phyloP scores from a whole-genome alignment of 1,140 invertebrate species.

The Orchesella cincta region DNA sequence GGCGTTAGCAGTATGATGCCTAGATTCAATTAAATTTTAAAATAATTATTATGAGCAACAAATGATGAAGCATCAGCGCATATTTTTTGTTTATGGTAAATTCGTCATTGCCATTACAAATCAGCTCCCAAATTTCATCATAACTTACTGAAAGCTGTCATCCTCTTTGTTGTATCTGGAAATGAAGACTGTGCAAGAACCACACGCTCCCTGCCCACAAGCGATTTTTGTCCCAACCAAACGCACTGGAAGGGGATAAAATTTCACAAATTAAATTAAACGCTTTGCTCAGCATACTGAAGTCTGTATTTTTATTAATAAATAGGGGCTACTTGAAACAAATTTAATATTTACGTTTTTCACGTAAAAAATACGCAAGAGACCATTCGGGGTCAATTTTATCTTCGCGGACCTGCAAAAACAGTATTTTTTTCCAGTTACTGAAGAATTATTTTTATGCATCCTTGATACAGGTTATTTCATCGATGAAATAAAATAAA shows the following conservation, averaged over 20 bases:
- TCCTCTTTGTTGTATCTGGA: constrained; percentile 29
- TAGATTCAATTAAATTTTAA: constrained; percentile 53
- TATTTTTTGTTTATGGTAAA: not conserved
- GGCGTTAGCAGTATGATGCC: constrained; percentile 85
- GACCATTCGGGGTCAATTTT: constrained; percentile 26
- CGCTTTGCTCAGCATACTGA: not conserved
- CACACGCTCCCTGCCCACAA: constrained; percentile 60
- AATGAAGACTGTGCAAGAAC: constrained; percentile 40
- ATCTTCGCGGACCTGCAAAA: constrained; percentile 10
- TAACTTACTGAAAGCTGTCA: constrained; percentile 22
- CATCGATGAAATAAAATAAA: too few relatives aligned
- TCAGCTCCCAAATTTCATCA: too few relatives aligned
- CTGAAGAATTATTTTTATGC: not conserved
- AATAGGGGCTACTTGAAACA: not conserved
- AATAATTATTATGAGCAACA: too few relatives aligned
- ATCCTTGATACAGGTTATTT: not conserved
- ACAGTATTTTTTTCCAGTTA: not conserved
- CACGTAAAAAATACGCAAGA: constrained; percentile 4
- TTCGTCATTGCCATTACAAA: not conserved
- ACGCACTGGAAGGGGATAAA: not conserved
- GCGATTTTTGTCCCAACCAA: constrained; percentile 58
- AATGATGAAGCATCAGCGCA: not conserved
- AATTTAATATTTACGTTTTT: constrained; percentile 4
- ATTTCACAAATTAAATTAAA: not conserved
- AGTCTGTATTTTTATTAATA: too few relatives aligned